Evolutionary conservation across 2,888 invertebrate species (phyloP).

Genomic region (Cheilosia scutellata): DNA sequence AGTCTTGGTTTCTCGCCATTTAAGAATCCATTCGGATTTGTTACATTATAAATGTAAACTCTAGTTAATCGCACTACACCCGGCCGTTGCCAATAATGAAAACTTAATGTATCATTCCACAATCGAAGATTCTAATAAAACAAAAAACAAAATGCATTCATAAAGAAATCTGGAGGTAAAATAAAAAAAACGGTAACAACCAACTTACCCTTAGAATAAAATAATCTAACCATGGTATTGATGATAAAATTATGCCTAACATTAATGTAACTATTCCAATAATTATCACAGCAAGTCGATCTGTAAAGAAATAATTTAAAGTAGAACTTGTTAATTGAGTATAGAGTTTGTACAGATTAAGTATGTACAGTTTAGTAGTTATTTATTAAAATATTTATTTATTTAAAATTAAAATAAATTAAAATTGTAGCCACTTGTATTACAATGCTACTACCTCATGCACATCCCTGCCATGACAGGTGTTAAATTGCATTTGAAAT

Average conservation of each 20-base stretch:
- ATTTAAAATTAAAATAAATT: no score
- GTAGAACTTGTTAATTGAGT: not conserved
- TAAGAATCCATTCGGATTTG: constrained; percentile 92
- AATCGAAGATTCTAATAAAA: constrained; percentile 89
- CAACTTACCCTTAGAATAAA: constrained; percentile 91
- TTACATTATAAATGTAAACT: constrained; percentile 95
- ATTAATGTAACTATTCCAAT: constrained; percentile 92
- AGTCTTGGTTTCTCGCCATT: constrained; percentile 92
- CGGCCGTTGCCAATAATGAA: constrained; percentile 95
- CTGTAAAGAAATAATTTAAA: constrained; percentile 86
- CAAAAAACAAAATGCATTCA: constrained; percentile 1
- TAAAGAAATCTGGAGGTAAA: no score
- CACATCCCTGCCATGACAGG: no score
- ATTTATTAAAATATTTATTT: no score
- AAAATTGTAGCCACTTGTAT: no score
- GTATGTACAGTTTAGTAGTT: not conserved
- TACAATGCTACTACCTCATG: no score
- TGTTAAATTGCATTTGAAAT: no score
- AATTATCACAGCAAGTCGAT: constrained; percentile 91
- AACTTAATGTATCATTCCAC: constrained; percentile 93
- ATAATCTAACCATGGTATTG: constrained; percentile 95
- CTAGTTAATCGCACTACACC: constrained; percentile 93
- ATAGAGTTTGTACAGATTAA: not conserved
- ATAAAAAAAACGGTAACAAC: no score
- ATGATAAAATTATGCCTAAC: constrained; percentile 91